Percentiles rank a stretch among this genome's conserved stretches.
Evolutionary conservation across 2,797 vertebrate genomes (phyloP).

Genomic region (Alca torda): DNA sequence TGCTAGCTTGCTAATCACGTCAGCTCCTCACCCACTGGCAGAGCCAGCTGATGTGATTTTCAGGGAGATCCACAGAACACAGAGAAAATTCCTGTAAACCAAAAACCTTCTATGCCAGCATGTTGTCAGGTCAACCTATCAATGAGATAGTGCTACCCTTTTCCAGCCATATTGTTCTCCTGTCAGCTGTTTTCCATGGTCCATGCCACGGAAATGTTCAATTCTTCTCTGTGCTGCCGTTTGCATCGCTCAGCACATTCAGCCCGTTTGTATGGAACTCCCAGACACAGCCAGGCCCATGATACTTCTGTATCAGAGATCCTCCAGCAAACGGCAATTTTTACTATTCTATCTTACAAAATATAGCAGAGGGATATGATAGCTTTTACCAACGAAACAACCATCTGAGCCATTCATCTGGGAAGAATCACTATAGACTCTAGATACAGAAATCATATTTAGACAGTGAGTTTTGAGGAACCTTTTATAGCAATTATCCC

Average conservation of each 20-base stretch:
- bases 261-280: rapidly evolving
- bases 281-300: background rate
- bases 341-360: background rate
- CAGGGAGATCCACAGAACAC: background rate
- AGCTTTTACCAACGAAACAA: background rate
- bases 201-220: background rate
- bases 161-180: background rate
- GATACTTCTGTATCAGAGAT: background rate
- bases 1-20: background rate
- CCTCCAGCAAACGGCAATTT: background rate
- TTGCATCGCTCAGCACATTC: background rate
- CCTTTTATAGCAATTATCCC: background rate
- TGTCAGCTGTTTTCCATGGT: background rate
- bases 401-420: background rate
- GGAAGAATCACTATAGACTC: background rate
- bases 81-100: background rate
- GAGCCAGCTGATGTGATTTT: background rate
- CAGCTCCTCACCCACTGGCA: background rate
- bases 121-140: background rate
- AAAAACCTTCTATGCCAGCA: background rate
- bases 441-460: background rate
- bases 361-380: rapidly evolving
- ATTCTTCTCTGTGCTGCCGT: background rate
- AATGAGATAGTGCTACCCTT: background rate
- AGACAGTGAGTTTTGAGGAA: background rate